These are phyloP conservation scores for Mugil cephalus DNA, from an alignment of 2,113 vertebrate genomes.

Conservation along the genomic window DNA sequence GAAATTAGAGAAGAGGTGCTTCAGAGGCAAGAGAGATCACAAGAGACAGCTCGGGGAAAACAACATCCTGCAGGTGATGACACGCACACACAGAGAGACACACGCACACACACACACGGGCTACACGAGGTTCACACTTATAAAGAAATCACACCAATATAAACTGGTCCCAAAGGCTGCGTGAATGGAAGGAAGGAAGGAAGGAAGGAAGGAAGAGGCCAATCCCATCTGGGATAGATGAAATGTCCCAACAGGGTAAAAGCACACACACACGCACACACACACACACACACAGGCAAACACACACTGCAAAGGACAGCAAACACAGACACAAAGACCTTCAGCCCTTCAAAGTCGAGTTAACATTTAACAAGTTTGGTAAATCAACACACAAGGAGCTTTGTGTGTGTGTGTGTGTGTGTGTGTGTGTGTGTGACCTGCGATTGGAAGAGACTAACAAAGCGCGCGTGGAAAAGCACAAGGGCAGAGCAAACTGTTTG, in stretches of 20 bases:
- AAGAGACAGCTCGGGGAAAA: conserved; percentile 64
- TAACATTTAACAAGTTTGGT: conserved; percentile 71
- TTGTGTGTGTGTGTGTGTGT: no score
- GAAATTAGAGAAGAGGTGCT: conserved; percentile 62
- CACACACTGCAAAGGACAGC: conserved; percentile 21
- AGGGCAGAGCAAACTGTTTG: conserved; percentile 45
- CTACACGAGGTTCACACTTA: conserved; percentile 45
- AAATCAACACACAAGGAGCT: conserved; percentile 57
- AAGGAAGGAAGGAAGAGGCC: conserved; percentile 51
- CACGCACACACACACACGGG: conserved; percentile 6
- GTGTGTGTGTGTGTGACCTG: conserved; percentile 27
- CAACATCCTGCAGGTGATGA: conserved; percentile 73
- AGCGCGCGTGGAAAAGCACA: conserved; percentile 33
- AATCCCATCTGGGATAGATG: conserved; percentile 48
- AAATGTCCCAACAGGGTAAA: conserved; percentile 45
- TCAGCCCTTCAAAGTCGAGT: conserved; percentile 61
- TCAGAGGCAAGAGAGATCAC: conserved; percentile 56
- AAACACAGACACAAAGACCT: conserved; percentile 62
- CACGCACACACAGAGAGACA: conserved; percentile 26
- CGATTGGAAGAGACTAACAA: conserved; percentile 24
- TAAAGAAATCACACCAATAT: conserved; percentile 52
- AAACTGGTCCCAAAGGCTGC: conserved; percentile 38
- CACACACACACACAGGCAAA: conserved; percentile 18
- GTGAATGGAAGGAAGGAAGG: conserved; percentile 41
- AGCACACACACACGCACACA: conserved; percentile 18